phyloP scores from a whole-genome alignment of 1,140 invertebrate species.

The Drosophila triauraria region DNA sequence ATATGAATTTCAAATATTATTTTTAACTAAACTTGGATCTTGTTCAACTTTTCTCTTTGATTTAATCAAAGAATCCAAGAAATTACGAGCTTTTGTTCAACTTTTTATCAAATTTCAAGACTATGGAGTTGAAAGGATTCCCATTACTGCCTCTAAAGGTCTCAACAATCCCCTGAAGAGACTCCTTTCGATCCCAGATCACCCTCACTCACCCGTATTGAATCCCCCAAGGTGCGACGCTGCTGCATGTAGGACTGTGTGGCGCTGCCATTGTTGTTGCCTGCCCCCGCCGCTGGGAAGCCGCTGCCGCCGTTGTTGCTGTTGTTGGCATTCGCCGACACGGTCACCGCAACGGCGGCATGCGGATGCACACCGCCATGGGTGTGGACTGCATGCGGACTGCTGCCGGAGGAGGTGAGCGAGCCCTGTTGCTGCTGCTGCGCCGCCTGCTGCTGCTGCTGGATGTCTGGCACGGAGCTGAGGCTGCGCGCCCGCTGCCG shows the following conservation, averaged over 20 bases:
- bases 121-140: no score
- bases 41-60: not conserved
- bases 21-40: not conserved
- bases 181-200: not conserved
- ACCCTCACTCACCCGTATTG: slow-evolving; percentile 65
- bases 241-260: slow-evolving; percentile 71
- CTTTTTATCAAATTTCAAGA: not conserved
- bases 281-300: slow-evolving; percentile 22
- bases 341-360: slow-evolving; percentile 56
- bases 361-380: slow-evolving; percentile 54
- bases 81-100: not conserved
- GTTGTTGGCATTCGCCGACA: slow-evolving; percentile 82
- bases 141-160: no score
- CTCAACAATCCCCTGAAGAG: rapidly evolving
- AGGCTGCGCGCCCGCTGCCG: slow-evolving; percentile 92
- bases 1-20: not conserved
- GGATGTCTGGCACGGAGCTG: slow-evolving; percentile 92
- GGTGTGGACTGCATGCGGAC: slow-evolving; percentile 51
- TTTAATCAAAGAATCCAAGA: not conserved
- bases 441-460: slow-evolving; percentile 81
- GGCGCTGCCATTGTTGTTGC: slow-evolving; percentile 69
- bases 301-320: slow-evolving; percentile 84
- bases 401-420: slow-evolving; percentile 55
- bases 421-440: slow-evolving; percentile 63
- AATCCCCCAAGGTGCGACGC: slow-evolving; percentile 68